Evolutionary conservation across 1,140 invertebrate genomes (phyloP).

Genomic region (Bombus fervidus): DNA sequence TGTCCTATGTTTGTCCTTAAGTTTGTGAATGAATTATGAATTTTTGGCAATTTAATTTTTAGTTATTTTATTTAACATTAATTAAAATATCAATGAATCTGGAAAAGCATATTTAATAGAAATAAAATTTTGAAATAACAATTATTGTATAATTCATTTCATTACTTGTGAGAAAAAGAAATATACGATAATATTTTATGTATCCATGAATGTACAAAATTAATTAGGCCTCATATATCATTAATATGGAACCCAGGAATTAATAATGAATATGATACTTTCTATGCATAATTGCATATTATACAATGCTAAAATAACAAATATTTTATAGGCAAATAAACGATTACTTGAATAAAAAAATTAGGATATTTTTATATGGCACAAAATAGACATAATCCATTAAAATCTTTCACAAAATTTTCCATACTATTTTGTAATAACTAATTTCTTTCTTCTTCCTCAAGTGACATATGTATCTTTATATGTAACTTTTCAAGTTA

Average conservation of each 20-base stretch:
- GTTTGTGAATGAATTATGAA: background rate
- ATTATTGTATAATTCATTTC: background rate
- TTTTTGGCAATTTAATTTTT: background rate
- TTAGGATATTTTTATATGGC: constrained; percentile 29
- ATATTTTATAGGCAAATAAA: constrained; percentile 19
- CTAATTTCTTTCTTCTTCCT: background rate
- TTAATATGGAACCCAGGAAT: background rate
- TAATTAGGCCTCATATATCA: constrained; percentile 24
- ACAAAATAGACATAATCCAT: constrained; percentile 28
- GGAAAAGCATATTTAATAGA: background rate
- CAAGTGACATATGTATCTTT: background rate
- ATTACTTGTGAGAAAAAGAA: background rate
- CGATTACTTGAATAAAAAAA: constrained; percentile 9
- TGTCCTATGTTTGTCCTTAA: background rate
- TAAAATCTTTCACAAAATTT: background rate
- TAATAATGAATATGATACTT: constrained; percentile 15
- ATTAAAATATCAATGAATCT: background rate
- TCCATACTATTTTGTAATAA: background rate
- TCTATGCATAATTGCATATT: constrained; percentile 16
- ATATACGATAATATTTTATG: background rate
- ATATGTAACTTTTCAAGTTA: background rate
- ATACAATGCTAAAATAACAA: constrained; percentile 14
- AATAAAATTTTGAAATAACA: background rate
- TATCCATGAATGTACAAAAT: background rate
- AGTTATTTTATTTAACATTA: background rate